A percentile compares a stretch with the other conserved stretches of the same genome.
Conservation (phyloP, 2,888 invertebrate genomes). For the Panorpa germanica region DNA sequence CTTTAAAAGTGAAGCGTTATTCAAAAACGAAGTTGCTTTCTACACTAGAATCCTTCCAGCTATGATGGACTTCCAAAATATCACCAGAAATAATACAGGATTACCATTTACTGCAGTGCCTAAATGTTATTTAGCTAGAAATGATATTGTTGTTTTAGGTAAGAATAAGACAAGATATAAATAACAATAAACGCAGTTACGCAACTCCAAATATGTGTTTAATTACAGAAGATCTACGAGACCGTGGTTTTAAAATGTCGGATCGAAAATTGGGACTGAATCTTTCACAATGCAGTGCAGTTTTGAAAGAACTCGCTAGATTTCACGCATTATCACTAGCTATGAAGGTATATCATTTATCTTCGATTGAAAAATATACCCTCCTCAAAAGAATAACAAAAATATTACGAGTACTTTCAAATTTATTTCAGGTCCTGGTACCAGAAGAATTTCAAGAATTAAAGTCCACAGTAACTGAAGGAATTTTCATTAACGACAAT, state of each 20-base stretch:
- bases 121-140: conserved; percentile 36
- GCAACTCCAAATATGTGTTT: no score
- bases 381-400: no score
- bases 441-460: conserved; percentile 33
- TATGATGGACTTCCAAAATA: conserved; percentile 34
- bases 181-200: no score
- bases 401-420: no score
- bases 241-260: conserved; percentile 39
- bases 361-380: no score
- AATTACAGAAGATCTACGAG: conserved; percentile 37
- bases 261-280: conserved; percentile 39
- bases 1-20: conserved; percentile 48
- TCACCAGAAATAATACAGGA: conserved; percentile 22
- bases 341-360: conserved; percentile 26
- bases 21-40: conserved; percentile 52
- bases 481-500: conserved; percentile 42
- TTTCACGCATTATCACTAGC: conserved; percentile 45
- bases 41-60: conserved; percentile 52
- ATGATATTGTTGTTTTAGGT: conserved; percentile 32
- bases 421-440: conserved; percentile 22
- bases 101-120: conserved; percentile 35
- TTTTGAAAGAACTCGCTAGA: conserved; percentile 38
- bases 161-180: conserved; percentile 15
- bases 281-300: conserved; percentile 35
- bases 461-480: conserved; percentile 25